phyloP scores from a whole-genome alignment of 2,888 invertebrate genomes.

The Crocallis elinguaria region DNA sequence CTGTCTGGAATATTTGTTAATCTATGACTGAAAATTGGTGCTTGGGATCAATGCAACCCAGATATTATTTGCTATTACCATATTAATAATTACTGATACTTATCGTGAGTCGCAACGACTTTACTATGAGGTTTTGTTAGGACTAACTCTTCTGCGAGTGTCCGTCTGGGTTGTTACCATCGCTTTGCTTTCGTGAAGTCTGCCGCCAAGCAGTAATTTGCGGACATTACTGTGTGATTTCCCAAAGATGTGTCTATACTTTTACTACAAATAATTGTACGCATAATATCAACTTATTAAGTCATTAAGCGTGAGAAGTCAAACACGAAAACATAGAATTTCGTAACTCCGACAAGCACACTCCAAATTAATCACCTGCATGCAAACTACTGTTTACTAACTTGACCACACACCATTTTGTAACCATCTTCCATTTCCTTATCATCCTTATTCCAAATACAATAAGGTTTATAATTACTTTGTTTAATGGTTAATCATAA shows the following conservation, averaged over 20 bases:
- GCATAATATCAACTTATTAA: conserved; percentile 19
- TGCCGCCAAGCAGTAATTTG: no score
- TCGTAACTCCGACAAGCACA: conserved; percentile 36
- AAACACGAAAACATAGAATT: conserved; percentile 30
- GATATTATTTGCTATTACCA: no score
- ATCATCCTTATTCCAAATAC: conserved; percentile 16
- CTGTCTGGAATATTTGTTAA: not conserved
- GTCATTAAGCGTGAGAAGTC: conserved; percentile 37
- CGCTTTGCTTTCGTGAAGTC: no score
- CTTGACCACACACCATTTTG: conserved; percentile 31
- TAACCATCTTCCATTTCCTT: not conserved
- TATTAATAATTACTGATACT: no score
- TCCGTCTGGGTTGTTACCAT: no score
- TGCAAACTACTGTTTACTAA: conserved; percentile 37
- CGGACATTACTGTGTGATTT: no score
- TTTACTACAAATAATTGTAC: no score
- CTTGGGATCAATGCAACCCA: no score
- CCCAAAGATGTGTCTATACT: no score
- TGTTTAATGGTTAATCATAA: conserved; percentile 23
- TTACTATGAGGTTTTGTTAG: no score
- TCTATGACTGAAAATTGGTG: not conserved
- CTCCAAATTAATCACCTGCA: conserved; percentile 37
- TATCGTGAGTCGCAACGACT: no score
- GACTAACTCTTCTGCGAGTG: no score
- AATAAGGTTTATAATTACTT: conserved; percentile 38